These are phyloP conservation scores for Coelopa frigida DNA, from an alignment of 1,140 invertebrate species.

Conservation along the genomic window DNA sequence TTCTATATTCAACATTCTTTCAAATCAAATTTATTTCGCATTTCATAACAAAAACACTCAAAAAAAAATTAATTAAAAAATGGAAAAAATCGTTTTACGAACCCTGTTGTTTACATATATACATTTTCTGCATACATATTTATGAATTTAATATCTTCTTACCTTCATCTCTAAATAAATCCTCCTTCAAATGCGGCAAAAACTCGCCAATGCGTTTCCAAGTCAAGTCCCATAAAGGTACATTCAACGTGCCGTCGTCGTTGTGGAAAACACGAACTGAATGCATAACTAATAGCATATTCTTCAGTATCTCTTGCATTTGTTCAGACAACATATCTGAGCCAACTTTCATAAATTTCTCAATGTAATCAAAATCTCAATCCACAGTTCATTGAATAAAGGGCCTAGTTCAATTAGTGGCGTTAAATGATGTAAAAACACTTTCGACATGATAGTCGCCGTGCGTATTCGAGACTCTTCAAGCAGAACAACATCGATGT, in stretches of 20 bases:
- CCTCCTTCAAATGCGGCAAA: conserved; percentile 72
- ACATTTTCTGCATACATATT: too few relatives aligned
- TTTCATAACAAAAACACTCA: too few relatives aligned
- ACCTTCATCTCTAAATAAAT: conserved; percentile 61
- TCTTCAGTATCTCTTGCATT: conserved; percentile 93
- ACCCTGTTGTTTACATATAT: too few relatives aligned
- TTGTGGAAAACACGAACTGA: conserved; percentile 59
- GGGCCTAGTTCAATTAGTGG: conserved; percentile 73
- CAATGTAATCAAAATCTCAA: conserved; percentile 82
- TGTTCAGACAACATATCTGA: conserved; percentile 88
- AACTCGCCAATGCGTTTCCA: conserved; percentile 88
- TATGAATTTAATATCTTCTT: too few relatives aligned
- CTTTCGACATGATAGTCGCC: conserved; percentile 87
- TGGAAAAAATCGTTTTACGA: too few relatives aligned
- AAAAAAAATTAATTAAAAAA: too few relatives aligned
- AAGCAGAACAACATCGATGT: conserved; percentile 58
- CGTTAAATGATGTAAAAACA: conserved; percentile 88
- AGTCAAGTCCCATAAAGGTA: conserved; percentile 78
- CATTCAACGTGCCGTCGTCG: conserved; percentile 53
- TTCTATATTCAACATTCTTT: too few relatives aligned
- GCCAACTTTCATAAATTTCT: conserved; percentile 84
- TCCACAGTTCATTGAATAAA: conserved; percentile 78
- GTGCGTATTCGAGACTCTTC: conserved; percentile 79
- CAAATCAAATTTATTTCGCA: too few relatives aligned
- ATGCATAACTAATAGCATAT: conserved; percentile 97